Evolutionary conservation across 1,140 invertebrate genomes (phyloP).

Genomic region (Calliopsis andreniformis): DNA sequence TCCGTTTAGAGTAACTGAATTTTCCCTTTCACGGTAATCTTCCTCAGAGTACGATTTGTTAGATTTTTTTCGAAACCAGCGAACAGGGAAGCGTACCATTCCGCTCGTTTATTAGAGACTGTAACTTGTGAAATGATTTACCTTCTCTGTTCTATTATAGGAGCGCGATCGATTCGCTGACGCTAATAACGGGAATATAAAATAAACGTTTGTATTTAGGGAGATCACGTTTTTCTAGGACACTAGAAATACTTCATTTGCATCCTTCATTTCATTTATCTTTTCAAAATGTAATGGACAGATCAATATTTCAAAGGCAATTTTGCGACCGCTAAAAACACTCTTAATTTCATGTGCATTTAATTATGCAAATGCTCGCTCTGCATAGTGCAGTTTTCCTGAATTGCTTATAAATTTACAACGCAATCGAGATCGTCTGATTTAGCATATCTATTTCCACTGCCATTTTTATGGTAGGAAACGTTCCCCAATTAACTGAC

Average conservation of each 20-base stretch:
- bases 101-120: conserved; percentile 1
- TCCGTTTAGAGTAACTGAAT: too few species aligned
- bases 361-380: conserved; percentile 8
- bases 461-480: too few species aligned
- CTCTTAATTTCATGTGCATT: conserved; percentile 14
- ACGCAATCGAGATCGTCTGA: neutral
- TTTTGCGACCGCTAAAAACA: conserved; percentile 1
- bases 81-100: neutral
- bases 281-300: too few species aligned
- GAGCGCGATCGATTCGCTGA: conserved; percentile 43
- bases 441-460: neutral
- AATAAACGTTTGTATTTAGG: conserved; percentile 22
- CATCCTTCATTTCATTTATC: neutral
- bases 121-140: neutral
- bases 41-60: too few species aligned
- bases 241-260: too few species aligned
- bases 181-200: conserved; percentile 30
- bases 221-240: neutral
- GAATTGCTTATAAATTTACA: too few species aligned
- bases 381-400: neutral
- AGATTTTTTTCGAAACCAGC: too few species aligned
- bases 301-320: too few species aligned
- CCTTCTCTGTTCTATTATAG: conserved; percentile 20
- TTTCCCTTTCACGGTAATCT: too few species aligned
- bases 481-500: too few species aligned